Conservation (phyloP, 2,797 vertebrate genomes). For the Anas flavirostris region DNA sequence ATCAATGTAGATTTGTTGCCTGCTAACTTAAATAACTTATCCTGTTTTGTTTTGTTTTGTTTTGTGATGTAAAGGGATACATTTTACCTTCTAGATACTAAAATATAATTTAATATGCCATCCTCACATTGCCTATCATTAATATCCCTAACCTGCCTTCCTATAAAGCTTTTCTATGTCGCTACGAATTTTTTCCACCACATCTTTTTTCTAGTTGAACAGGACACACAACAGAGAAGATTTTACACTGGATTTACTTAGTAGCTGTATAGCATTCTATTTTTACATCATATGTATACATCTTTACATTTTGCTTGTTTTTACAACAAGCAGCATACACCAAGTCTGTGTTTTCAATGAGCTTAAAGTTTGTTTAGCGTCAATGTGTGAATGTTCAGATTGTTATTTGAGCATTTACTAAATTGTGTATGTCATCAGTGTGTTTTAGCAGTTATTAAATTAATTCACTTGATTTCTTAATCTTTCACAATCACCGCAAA, state of each 20-base stretch:
- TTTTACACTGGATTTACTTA: neutral
- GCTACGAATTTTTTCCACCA: neutral
- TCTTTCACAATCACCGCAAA: constrained; percentile 7
- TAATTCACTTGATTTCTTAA: neutral
- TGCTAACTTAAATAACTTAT: neutral
- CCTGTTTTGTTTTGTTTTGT: neutral
- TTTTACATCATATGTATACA: neutral
- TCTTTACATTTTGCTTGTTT: neutral
- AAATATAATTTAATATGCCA: neutral
- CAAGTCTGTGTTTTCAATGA: neutral
- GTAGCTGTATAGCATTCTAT: neutral
- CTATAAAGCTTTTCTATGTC: neutral
- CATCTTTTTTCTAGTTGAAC: neutral
- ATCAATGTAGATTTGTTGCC: neutral
- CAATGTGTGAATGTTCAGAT: neutral
- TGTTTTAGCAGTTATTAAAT: constrained; percentile 3
- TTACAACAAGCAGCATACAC: neutral
- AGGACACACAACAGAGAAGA: neutral
- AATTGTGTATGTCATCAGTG: neutral
- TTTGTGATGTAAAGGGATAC: neutral
- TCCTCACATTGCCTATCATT: neutral
- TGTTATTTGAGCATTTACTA: neutral
- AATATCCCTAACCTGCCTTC: neutral
- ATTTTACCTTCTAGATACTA: neutral
- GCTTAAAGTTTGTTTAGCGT: constrained; percentile 1